phyloP scores from a whole-genome alignment of 2,797 vertebrate genomes.

The Sus cebifrons region DNA sequence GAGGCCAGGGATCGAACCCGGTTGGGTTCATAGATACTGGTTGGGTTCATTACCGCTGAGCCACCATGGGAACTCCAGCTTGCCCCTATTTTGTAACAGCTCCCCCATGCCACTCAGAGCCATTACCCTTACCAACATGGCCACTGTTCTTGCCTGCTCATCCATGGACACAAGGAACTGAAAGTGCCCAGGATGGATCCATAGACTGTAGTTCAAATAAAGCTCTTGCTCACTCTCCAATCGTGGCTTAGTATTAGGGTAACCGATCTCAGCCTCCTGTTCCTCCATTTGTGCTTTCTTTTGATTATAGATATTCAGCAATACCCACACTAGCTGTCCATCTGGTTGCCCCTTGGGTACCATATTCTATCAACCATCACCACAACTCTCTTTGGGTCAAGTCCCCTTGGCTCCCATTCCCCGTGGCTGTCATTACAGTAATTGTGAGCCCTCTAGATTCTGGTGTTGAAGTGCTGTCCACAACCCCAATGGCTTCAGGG shows the following conservation, averaged over 20 bases:
- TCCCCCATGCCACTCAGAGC: neutral
- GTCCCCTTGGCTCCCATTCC: neutral
- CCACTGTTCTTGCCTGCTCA: neutral
- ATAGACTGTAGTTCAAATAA: neutral
- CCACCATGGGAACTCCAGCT: too few species aligned
- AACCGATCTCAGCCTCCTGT: neutral
- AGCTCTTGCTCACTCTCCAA: neutral
- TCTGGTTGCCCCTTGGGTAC: neutral
- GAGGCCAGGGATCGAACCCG: too few species aligned
- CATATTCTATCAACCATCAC: neutral
- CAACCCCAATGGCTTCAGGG: neutral
- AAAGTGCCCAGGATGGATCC: neutral
- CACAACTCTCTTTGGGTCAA: neutral
- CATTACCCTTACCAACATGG: neutral
- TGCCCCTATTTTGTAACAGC: neutral
- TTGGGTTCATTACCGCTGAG: too few species aligned
- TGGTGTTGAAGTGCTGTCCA: neutral
- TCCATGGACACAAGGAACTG: neutral
- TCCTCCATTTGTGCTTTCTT: constrained; percentile 1
- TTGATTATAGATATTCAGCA: neutral
- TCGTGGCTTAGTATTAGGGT: neutral
- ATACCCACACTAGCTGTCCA: neutral
- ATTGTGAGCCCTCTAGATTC: neutral
- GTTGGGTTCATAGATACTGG: too few species aligned
- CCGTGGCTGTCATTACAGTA: neutral